Evolutionary conservation across 2,113 vertebrate species (phyloP).

Genomic region (Morone chrysops): DNA sequence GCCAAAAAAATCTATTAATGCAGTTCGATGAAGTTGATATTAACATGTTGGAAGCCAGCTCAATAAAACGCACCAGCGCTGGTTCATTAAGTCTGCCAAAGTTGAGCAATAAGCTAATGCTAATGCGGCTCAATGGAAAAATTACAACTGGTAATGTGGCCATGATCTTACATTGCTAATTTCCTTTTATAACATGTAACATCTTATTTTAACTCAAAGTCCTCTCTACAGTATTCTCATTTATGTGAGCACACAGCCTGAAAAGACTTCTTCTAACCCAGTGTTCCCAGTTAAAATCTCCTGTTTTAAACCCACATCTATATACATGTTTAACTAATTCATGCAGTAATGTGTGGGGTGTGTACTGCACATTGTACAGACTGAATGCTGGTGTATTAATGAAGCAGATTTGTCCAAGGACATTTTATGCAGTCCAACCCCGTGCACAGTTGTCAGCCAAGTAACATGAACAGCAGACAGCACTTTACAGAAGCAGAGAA

Average conservation of each 20-base stretch:
- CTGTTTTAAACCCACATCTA: too few relatives aligned
- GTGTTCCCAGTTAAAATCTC: background rate
- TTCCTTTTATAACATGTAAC: background rate
- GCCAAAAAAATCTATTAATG: background rate
- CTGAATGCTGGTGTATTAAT: background rate
- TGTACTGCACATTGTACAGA: background rate
- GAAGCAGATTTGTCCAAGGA: background rate
- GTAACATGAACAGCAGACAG: slow-evolving; percentile 22
- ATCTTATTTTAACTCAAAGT: background rate
- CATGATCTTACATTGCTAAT: background rate
- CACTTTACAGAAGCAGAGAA: slow-evolving; percentile 49
- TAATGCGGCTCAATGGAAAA: background rate
- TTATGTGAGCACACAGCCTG: background rate
- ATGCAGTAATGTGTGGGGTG: background rate
- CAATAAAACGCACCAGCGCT: background rate
- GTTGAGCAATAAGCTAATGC: background rate
- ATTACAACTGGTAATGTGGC: background rate
- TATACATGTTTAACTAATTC: too few relatives aligned
- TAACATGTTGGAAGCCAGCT: background rate
- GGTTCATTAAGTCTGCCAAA: background rate
- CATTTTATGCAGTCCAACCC: background rate
- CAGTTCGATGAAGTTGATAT: background rate
- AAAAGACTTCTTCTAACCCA: background rate
- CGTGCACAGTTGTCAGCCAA: slow-evolving; percentile 13
- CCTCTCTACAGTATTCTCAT: background rate